A percentile compares a stretch with the other conserved stretches of the same genome.
Evolutionary conservation across 2,888 invertebrate genomes (phyloP).

Genomic region (Epinotia demarniana): DNA sequence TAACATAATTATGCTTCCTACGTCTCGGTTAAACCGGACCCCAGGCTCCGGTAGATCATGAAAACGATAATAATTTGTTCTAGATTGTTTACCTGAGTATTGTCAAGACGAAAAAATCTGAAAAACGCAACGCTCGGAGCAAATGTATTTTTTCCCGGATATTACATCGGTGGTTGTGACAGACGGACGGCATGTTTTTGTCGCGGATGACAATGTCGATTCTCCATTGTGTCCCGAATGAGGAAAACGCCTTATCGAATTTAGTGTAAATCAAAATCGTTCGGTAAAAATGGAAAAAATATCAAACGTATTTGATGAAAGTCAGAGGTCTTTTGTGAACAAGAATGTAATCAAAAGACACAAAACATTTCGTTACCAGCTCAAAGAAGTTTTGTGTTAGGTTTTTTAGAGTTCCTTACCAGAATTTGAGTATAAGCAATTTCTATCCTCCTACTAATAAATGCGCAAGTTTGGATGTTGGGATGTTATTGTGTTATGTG

Average conservation of each 20-base stretch:
- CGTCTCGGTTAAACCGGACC: no score
- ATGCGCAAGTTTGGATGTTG: no score
- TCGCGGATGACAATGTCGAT: conserved; percentile 9
- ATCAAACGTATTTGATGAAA: conserved; percentile 18
- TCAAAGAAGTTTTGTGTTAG: conserved; percentile 5
- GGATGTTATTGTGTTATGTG: no score
- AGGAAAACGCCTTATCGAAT: conserved; percentile 25
- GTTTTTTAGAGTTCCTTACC: neutral
- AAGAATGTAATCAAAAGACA: conserved; percentile 11
- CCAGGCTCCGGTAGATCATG: no score
- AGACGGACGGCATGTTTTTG: conserved; percentile 4
- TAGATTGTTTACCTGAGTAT: neutral
- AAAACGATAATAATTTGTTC: no score
- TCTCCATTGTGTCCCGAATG: conserved; percentile 19
- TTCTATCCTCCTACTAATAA: no score
- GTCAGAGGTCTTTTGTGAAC: conserved; percentile 15
- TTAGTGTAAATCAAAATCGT: conserved; percentile 18
- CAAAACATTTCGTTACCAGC: conserved; percentile 10
- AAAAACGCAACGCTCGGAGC: neutral
- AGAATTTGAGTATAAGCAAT: no score
- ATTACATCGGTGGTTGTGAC: conserved; percentile 7
- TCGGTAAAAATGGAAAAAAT: conserved; percentile 16
- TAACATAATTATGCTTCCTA: no score
- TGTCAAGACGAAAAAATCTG: neutral
- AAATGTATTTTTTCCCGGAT: conserved; percentile 11